Conservation (phyloP, 2,797 vertebrate genomes). For the Rhynchonycteris naso region DNA sequence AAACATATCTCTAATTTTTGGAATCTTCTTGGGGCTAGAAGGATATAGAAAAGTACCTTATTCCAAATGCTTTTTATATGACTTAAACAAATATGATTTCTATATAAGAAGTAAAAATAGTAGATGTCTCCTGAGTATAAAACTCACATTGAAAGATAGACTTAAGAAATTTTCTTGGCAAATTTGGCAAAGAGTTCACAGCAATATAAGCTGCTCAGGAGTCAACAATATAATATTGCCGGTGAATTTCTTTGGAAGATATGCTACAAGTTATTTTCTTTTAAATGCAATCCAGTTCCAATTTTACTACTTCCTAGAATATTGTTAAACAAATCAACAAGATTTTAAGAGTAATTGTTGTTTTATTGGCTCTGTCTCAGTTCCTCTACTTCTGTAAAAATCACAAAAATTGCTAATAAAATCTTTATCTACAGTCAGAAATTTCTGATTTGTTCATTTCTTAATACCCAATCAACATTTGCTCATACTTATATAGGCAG, state of each 20-base stretch:
- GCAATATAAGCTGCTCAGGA: background rate
- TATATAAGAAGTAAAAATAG: background rate
- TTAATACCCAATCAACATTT: background rate
- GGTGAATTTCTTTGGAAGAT: background rate
- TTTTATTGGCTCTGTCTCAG: background rate
- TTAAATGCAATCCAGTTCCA: conserved; percentile 37
- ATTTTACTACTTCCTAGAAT: background rate
- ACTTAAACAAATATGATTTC: background rate
- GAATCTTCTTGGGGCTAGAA: background rate
- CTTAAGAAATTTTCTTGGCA: background rate
- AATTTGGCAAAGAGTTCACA: background rate
- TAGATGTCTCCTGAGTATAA: background rate
- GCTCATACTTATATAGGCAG: background rate
- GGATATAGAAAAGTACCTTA: background rate
- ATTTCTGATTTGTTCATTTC: background rate
- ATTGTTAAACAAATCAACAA: background rate
- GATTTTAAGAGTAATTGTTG: background rate
- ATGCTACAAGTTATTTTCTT: conserved; percentile 21
- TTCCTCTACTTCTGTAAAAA: background rate
- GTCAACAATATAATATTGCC: background rate
- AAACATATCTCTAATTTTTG: background rate
- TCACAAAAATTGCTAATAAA: background rate
- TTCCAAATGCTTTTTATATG: background rate
- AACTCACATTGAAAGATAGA: background rate
- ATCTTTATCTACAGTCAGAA: background rate